These are phyloP conservation scores for Solenopsis fugax DNA, from an alignment of 1,140 invertebrate species.

Conservation along the genomic window DNA sequence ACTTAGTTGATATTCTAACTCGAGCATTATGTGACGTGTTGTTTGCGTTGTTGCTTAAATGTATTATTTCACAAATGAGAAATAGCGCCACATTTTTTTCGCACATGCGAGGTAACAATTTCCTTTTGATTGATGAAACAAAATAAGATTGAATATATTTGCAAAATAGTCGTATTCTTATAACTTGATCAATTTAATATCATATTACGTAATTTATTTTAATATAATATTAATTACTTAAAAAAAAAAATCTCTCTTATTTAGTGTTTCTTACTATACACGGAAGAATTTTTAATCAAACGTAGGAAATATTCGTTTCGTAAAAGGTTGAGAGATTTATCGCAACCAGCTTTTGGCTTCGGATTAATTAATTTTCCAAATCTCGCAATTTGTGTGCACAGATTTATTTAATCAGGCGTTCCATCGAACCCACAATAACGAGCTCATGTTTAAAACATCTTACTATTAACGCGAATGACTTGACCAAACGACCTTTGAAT, in stretches of 20 bases:
- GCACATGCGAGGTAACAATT: background rate
- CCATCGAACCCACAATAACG: background rate
- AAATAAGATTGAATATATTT: background rate
- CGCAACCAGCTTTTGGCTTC: background rate
- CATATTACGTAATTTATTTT: background rate
- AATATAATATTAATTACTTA: background rate
- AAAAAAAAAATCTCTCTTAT: background rate
- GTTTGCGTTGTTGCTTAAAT: too few relatives aligned
- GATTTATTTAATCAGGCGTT: slow-evolving; percentile 29
- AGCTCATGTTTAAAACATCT: slow-evolving; percentile 38
- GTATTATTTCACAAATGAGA: background rate
- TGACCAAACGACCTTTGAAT: slow-evolving; percentile 50
- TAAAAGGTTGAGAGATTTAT: slow-evolving; percentile 30
- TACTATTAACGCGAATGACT: background rate
- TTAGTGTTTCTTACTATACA: background rate
- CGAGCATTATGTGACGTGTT: background rate
- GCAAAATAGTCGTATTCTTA: background rate
- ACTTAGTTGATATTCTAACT: background rate
- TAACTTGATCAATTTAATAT: background rate
- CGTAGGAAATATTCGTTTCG: background rate
- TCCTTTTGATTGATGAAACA: background rate
- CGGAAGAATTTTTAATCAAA: background rate
- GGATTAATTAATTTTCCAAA: slow-evolving; percentile 32
- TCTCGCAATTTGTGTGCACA: background rate
- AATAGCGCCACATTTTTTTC: background rate